Evolutionary conservation across 2,888 invertebrate species (phyloP).

Genomic region (Ernsta delagoae): DNA sequence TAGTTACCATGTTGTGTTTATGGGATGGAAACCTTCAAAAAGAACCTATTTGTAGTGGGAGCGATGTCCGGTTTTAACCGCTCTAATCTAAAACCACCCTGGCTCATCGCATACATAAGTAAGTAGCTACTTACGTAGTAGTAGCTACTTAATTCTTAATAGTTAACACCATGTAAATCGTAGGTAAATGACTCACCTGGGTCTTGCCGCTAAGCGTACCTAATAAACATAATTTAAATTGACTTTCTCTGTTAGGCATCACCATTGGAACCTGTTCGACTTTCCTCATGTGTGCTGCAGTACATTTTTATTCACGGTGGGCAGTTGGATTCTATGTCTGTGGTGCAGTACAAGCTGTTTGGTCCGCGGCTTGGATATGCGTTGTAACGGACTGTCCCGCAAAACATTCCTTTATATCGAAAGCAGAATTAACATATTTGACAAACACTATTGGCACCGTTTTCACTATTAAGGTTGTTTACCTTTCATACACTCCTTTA

Average conservation of each 20-base stretch:
- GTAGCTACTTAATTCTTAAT: too few species aligned
- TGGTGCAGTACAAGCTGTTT: constrained; percentile 80
- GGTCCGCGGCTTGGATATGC: constrained; percentile 83
- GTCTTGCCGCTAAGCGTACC: constrained; percentile 10
- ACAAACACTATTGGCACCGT: constrained; percentile 80
- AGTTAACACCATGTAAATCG: constrained; percentile 1
- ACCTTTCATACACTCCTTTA: constrained; percentile 20
- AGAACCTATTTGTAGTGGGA: too few species aligned
- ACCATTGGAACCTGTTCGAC: constrained; percentile 87
- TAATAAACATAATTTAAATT: constrained; percentile 18
- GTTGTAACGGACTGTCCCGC: constrained; percentile 86
- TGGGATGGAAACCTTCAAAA: too few species aligned
- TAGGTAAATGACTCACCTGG: constrained; percentile 13
- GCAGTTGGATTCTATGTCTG: constrained; percentile 87
- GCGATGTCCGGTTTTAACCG: too few species aligned
- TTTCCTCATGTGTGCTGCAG: constrained; percentile 86
- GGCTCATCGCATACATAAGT: too few species aligned
- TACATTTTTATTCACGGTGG: constrained; percentile 87
- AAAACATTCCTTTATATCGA: constrained; percentile 84
- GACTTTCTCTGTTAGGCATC: constrained; percentile 55
- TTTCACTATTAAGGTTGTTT: constrained; percentile 67
- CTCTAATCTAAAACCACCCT: too few species aligned
- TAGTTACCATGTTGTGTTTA: too few species aligned
- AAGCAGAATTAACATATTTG: constrained; percentile 86
- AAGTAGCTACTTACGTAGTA: too few species aligned